Percentiles rank a stretch among this genome's conserved stretches.
Evolutionary conservation across 2,797 vertebrate genomes (phyloP).

Genomic region (Notolabrus celidotus): DNA sequence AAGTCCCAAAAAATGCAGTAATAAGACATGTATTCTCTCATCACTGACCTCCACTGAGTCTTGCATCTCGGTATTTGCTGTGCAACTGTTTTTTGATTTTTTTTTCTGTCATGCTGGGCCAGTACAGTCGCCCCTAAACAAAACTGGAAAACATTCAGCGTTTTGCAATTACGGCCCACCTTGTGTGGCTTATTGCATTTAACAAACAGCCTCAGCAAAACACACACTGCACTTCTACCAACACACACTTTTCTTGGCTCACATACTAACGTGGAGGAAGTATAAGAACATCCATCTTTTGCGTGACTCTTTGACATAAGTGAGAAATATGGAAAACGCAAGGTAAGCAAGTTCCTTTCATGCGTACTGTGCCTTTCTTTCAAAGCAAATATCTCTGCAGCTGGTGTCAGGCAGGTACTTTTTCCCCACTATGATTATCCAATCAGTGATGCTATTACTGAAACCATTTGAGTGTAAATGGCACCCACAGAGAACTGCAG

Average conservation of each 20-base stretch:
- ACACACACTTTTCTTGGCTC: constrained; percentile 15
- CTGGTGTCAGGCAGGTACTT: constrained; percentile 8
- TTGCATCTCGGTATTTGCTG: constrained; percentile 36
- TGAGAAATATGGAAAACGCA: constrained; percentile 30
- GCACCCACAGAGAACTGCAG: constrained; percentile 39
- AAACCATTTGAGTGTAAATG: constrained; percentile 33
- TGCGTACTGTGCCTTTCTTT: constrained; percentile 15
- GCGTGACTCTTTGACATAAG: constrained; percentile 23
- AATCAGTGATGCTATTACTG: constrained; percentile 37
- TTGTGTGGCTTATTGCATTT: constrained; percentile 36
- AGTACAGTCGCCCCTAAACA: constrained; percentile 12
- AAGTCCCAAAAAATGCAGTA: constrained; percentile 46
- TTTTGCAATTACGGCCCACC: constrained; percentile 25
- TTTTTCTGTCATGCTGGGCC: constrained; percentile 20
- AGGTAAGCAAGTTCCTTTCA: constrained; percentile 30
- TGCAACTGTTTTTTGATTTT: constrained; percentile 15
- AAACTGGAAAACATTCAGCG: constrained; percentile 29
- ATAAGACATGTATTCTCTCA: constrained; percentile 54
- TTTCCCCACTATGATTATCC: constrained; percentile 40
- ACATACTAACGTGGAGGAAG: constrained; percentile 13
- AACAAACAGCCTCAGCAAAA: constrained; percentile 26
- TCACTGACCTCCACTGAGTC: constrained; percentile 46
- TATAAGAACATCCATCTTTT: constrained; percentile 22
- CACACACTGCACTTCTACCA: constrained; percentile 10
- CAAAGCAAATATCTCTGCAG: constrained; percentile 21